Base-by-base conservation (phyloP, 1,140 invertebrate genomes). In the Wasmannia auropunctata region DNA sequence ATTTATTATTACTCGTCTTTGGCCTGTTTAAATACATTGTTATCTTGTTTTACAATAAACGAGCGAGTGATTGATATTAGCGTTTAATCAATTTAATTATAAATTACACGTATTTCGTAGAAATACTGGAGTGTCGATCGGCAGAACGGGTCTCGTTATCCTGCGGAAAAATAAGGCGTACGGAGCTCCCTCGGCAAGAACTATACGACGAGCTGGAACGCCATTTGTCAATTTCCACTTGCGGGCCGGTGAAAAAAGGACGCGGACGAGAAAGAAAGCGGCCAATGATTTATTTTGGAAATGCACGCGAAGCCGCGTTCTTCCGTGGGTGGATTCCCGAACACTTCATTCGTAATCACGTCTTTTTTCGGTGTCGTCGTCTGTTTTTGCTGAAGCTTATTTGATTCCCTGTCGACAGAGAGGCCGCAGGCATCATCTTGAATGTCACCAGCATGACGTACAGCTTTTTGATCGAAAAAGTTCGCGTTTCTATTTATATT, bases 181-280 rank as follows among this genome's bases (percentile, higher is more conserved):
- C 10, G 16, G 67, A 74, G 40, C 25, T 22, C 2, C 31, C 16
- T 22, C 25, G 25, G 77, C 63, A 80, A 80, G 37, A 74, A 72
- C 60, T 19, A 46, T 3, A 22, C 65, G 51, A 54, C 34, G 22
- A 43, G 40, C 49, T 60, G 19, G 19, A 83, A 74, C 79, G 54
- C 67, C 70, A 83, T 83, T 83, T 83, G 79, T 83, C 79, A 83
- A 60, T 74, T 83, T 83, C 40, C 14, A 83, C 79, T 83, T 60
- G 37, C 79, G 34, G 4, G n/a, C 25, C 19, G 37, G 8, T 72
- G n/a, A 74, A 83, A 83, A 83, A 74, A 70, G 40, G 14, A 74
- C 40, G 49, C 77, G 65, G 4, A 70, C 6, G 67, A 58, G 43
- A 31, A 80, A 83, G 67, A 74, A 74, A 83, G n/a, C 31, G 67